Conservation (phyloP, 2,113 vertebrate genomes). For the Phyllostomus hastatus region DNA sequence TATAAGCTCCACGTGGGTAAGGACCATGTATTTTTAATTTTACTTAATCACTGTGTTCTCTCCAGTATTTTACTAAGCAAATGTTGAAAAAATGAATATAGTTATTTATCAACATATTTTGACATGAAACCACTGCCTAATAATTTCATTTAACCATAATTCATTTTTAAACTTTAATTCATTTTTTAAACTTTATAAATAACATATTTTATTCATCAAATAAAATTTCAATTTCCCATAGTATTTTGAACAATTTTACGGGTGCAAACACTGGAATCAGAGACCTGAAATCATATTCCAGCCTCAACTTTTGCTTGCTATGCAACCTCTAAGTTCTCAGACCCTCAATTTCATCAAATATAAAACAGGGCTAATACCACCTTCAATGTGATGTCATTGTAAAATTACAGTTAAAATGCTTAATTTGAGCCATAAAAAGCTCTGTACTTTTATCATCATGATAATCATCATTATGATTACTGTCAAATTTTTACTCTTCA, state of each 20-base stretch:
- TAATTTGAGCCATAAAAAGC: not conserved
- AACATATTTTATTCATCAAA: not conserved
- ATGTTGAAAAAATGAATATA: not conserved
- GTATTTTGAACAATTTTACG: not conserved
- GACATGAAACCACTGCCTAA: not conserved
- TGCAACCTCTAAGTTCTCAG: not conserved
- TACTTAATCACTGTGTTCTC: not conserved
- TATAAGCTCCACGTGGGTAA: not conserved
- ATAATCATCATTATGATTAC: not conserved
- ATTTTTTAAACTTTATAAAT: not conserved
- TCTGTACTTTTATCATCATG: not conserved
- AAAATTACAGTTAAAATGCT: constrained; percentile 27
- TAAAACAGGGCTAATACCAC: not conserved
- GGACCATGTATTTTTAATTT: not conserved
- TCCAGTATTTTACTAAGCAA: not conserved
- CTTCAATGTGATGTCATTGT: not conserved
- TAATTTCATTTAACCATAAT: not conserved
- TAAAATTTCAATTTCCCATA: not conserved
- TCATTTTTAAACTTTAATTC: not conserved
- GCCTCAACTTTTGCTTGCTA: not conserved
- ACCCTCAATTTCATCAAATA: not conserved
- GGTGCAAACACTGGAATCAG: not conserved
- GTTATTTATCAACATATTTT: not conserved
- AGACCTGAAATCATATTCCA: not conserved
- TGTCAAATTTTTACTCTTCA: not conserved